Base-by-base conservation (phyloP, 1,140 invertebrate species). In the Galleria mellonella region DNA sequence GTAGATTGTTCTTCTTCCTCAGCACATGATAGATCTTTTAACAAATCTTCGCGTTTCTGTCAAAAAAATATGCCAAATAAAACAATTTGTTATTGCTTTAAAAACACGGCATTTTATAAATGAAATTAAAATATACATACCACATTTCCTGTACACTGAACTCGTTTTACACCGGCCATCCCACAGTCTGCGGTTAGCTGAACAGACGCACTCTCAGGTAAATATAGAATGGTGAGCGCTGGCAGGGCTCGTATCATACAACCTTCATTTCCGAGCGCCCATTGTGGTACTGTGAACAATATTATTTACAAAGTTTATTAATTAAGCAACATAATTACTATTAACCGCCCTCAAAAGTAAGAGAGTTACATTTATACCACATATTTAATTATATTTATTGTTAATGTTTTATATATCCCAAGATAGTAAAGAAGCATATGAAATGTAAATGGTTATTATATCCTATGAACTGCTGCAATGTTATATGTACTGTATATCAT, bases 171-270 rank as follows among this genome's bases (percentile, higher is more conserved):
- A 30, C 96, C 96, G 78, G 95, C 96, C 27, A 96, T 86, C 31
- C 94, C 94, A 72, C 96, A 93, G 79, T 97, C 96, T 30, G 94
- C 93, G 14, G 95, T 94, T 31, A 97, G 84, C 62, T 96, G 94
- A 30, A 98, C 89, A 27, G 95, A 90, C 13, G 95, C 89, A 65
- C 94, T 91, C 51, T 93, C 92, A 23, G 93, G 92, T 56, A 92
- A 87, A 57, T 91, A 93, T 28, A 91, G 85, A 32, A 91, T 89
- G 8, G 91, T 93, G 38, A 93, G 69, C 11, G 91, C 91, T 7
- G 92, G 91, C 50, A 92, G 73, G 17, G 90, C 90, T 32, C 89
- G 89, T n/a, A 92, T 71, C 60, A 92, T 88, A 55, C 92, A 93
- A 1, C 88, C 86, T 50, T 88, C 83, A 33, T 87, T 83, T 36